Evolutionary conservation across 1,140 invertebrate genomes (phyloP), one percentile per base, ranked within the genome.

Genomic region (Euborellia annulipes): DNA sequence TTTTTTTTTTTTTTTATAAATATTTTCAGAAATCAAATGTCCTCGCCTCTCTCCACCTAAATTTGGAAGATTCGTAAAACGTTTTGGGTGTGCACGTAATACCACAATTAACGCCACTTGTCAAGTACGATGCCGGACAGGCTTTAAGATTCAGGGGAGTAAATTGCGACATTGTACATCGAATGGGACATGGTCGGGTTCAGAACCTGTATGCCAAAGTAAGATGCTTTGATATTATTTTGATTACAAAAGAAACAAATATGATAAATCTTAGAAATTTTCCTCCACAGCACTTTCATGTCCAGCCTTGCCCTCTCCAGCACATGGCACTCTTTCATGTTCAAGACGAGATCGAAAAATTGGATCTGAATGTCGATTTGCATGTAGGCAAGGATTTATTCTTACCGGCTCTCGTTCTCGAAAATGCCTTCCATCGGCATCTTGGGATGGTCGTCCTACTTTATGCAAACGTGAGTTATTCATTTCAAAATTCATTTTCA

Each of bases 31-130:
- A 4, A 65, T 78, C 49, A 70, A 63, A 16, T 83, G 79, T 56
- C 69, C 74, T 0, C 62, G 65, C 37, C 50, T 82, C 23, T 54
- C 52, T 21, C 63, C 72, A 0, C 78, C 79, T 0, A 62, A 70
- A 32, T 72, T 78, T 56, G 79, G 78, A 3, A 79, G 78, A 56
- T 76, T 82, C 52, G 75, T 82, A 0, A 76, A 77, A 49, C 62
- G 63, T 51, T 66, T 64, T 19, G 23, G 23, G 11, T 27, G 23
- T 27, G 23, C 11, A 27, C 4, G 23, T 6, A 27, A 27, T 39
- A 77, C 72, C 51, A 74, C 77, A 2, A 67, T 79, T 30, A 77
- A 82, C 55, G 76, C 76, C 22, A 79, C 77, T 0, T 83, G 80
- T 59, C 78, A 78, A 1, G 60, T 80, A 23, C 62, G 74, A 34